These are phyloP conservation scores for Cynopterus brachyotis DNA, from an alignment of 2,113 vertebrate species.

Conservation along the genomic window DNA sequence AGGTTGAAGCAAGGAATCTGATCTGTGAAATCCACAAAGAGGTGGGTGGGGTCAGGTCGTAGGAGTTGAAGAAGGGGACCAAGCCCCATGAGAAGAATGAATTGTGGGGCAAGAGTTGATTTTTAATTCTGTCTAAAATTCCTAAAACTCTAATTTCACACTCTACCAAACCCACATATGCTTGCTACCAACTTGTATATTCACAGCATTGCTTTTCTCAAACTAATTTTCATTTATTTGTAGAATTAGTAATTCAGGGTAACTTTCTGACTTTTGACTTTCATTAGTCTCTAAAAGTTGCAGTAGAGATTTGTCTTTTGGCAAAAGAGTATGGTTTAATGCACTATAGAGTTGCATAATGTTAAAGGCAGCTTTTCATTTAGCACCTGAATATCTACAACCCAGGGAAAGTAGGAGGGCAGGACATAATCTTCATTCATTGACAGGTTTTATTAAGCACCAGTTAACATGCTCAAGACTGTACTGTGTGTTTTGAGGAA, in stretches of 20 bases:
- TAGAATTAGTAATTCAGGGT: neutral
- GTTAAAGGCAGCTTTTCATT: neutral
- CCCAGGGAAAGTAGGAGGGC: neutral
- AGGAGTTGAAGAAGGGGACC: neutral
- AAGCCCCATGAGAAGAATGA: neutral
- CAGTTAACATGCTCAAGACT: neutral
- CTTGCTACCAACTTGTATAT: neutral
- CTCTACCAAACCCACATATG: neutral
- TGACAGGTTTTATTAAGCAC: neutral
- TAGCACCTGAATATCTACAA: neutral
- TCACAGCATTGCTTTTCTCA: neutral
- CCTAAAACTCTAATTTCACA: neutral
- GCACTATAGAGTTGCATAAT: neutral
- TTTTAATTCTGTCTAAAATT: neutral
- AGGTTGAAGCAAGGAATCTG: neutral
- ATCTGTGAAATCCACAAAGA: no score
- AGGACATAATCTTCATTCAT: neutral
- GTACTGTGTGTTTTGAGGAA: neutral
- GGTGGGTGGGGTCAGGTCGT: no score
- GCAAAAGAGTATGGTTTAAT: neutral
- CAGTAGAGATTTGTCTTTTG: conserved; percentile 21
- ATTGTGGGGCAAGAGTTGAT: neutral
- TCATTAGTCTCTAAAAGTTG: neutral
- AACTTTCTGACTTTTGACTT: neutral
- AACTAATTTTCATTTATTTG: neutral